Evolutionary conservation across 2,888 invertebrate genomes (phyloP).

Genomic region (Amphipyra tragopoginis): DNA sequence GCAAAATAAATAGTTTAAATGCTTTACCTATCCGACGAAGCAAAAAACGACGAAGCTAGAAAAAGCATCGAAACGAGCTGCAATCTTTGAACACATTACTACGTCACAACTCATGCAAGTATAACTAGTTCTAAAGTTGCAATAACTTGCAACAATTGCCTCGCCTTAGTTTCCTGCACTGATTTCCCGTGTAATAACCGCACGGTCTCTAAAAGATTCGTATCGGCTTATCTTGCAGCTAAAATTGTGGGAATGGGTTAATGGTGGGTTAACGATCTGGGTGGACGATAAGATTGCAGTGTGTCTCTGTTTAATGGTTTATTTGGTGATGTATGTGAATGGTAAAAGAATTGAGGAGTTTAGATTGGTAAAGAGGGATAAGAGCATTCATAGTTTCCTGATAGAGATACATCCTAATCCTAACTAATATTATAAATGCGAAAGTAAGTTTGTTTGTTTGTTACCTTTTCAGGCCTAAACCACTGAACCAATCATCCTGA

Average conservation of each 20-base stretch:
- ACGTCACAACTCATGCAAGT: too few relatives aligned
- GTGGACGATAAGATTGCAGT: slow-evolving; percentile 32
- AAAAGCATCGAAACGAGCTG: too few relatives aligned
- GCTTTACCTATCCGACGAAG: too few relatives aligned
- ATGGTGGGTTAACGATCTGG: slow-evolving; percentile 39
- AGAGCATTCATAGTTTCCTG: too few relatives aligned
- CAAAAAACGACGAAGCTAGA: too few relatives aligned
- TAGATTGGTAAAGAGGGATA: neutral
- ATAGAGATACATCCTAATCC: too few relatives aligned
- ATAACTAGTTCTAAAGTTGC: slow-evolving; percentile 7
- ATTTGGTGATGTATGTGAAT: slow-evolving; percentile 28
- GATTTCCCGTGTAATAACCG: slow-evolving; percentile 37
- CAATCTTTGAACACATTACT: too few relatives aligned
- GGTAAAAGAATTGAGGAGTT: neutral
- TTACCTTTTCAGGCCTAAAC: too few relatives aligned
- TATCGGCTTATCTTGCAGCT: slow-evolving; percentile 44
- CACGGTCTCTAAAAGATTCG: slow-evolving; percentile 35
- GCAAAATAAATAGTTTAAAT: too few relatives aligned
- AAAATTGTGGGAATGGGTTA: slow-evolving; percentile 50
- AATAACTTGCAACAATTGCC: slow-evolving; percentile 36
- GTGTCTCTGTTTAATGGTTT: slow-evolving; percentile 43
- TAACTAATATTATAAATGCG: too few relatives aligned
- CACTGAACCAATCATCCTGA: too few relatives aligned
- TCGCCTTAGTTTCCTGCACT: slow-evolving; percentile 13
- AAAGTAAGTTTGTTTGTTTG: too few relatives aligned